Evolutionary conservation across 2,888 invertebrate genomes (phyloP).

Genomic region (Scaptomyza caliginosa): DNA sequence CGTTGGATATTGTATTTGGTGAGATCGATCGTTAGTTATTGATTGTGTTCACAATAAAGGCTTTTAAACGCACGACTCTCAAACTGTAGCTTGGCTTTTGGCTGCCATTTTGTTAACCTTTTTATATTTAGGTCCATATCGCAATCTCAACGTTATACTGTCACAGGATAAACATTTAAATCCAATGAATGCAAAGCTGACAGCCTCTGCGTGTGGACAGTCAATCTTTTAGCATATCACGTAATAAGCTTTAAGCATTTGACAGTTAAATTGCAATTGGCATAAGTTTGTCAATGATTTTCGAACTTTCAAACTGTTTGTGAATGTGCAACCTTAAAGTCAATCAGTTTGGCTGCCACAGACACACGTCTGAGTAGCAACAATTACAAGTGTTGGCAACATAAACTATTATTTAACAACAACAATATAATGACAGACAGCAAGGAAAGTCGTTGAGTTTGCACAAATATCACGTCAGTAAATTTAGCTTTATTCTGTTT

Average conservation of each 20-base stretch:
- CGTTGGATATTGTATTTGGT: conserved; percentile 87
- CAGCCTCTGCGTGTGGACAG: background rate
- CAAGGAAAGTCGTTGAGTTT: conserved; percentile 18
- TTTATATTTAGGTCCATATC: background rate
- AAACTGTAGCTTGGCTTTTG: background rate
- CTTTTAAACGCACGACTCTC: no score
- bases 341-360: background rate
- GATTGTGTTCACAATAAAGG: background rate
- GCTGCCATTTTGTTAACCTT: background rate
- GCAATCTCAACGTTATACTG: background rate
- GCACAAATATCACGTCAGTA: conserved; percentile 21
- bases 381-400: conserved; percentile 13
- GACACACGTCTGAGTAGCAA: conserved; percentile 6
- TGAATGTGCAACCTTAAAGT: conserved; percentile 1
- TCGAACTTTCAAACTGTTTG: background rate
- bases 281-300: background rate
- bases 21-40: conserved; percentile 86
- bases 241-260: background rate
- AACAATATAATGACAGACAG: conserved; percentile 28
- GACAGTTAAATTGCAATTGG: background rate
- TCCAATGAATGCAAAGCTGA: background rate
- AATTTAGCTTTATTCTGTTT: conserved; percentile 7
- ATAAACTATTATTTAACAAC: conserved; percentile 16
- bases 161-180: background rate
- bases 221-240: background rate